Evolutionary conservation across 2,797 vertebrate species (phyloP).

Genomic region (Sebastes umbrosus): DNA sequence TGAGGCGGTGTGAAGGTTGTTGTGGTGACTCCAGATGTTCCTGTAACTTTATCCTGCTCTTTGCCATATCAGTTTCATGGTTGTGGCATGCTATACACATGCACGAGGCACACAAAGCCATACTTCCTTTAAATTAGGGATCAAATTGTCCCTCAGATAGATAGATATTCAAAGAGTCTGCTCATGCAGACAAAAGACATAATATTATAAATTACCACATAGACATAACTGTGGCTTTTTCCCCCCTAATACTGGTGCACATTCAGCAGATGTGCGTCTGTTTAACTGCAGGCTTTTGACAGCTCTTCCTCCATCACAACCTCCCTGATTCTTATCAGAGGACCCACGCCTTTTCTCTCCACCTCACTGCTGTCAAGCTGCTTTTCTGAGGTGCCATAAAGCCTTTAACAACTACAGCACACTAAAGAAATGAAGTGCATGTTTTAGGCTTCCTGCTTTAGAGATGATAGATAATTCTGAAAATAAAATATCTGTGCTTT

Average conservation of each 20-base stretch:
- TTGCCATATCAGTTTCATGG: not conserved
- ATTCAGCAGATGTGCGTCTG: conserved; percentile 24
- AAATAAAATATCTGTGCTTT: not conserved
- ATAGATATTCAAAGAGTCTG: not conserved
- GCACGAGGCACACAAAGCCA: not conserved
- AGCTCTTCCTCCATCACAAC: not conserved
- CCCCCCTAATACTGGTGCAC: not conserved
- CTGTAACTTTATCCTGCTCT: conserved; percentile 5
- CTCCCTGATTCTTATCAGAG: not conserved
- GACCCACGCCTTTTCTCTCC: not conserved
- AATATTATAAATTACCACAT: conserved; percentile 11
- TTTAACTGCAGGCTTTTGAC: conserved; percentile 13
- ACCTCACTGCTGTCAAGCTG: not conserved
- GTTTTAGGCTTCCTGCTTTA: not conserved
- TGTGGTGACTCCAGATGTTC: conserved; percentile 1
- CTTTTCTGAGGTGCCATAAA: not conserved
- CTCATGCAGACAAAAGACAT: not conserved
- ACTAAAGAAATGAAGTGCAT: not conserved
- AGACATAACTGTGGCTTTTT: not conserved
- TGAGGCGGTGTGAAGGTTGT: not conserved
- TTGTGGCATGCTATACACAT: not conserved
- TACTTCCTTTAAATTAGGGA: not conserved
- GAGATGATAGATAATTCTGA: not conserved
- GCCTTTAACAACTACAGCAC: not conserved
- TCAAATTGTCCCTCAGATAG: not conserved